Evolutionary conservation across 2,797 vertebrate species (phyloP), one percentile per base, ranked within the genome.

Genomic region (Galago senegalensis): DNA sequence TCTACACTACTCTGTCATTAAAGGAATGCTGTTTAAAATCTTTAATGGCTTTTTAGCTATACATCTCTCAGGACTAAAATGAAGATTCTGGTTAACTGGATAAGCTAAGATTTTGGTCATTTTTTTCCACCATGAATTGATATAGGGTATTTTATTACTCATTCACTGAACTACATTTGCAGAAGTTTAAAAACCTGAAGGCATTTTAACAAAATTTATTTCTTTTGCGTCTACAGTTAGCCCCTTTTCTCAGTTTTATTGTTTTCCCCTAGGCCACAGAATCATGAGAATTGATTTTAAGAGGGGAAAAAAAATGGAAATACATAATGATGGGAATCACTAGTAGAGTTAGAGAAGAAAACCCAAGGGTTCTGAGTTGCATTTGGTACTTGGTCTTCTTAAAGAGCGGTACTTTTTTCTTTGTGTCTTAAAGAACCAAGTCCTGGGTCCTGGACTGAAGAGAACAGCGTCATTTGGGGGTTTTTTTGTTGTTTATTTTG

Each of bases 401-500:
- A 46, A 69, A 84, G 18, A 89, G 31, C 7, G n/a, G 27, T 91
- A 58, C 31, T 75, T 92, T 91, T 90, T 81, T 81, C 61, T 77
- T 87, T 75, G 37, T 94, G 8, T 76, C 81, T 93, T 95, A 34
- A 92, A 76, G 49, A 95, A 86, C 14, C 13, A 23, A 88, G 58
- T 63, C 65, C 82, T 86, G 58, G 37, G 58, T 63, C 65, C 82
- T 86, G 49, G n/a, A 82, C 31, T 81, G 85, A 63, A 0, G 25
- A 92, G 43, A 89, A 82, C 72, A 79, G 29, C 88, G 46, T 73
- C 72, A 85, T 87, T 95, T 94, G 82, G 86, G n/a, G 23, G 5
- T 31, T 14, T 31, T 69, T 43, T 58, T 43, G 31, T 89, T 69
- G 93, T 77, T 27, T 76, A n/a, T 9, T 58, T 16, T 25, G 7